Base-by-base conservation (phyloP, 2,888 invertebrate genomes). In the Caenorhabditis imperialis region DNA sequence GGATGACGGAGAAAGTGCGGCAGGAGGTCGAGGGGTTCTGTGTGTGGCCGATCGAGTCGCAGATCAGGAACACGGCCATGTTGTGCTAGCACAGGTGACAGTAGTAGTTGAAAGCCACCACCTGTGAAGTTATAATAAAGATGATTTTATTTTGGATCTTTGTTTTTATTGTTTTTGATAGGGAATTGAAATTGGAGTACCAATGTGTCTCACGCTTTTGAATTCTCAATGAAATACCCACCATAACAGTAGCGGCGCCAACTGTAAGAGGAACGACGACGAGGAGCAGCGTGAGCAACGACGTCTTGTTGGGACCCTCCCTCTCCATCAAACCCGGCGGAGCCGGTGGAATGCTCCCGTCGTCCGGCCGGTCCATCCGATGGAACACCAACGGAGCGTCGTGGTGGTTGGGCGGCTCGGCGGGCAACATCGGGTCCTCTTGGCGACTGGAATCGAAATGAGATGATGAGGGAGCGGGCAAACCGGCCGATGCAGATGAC, bases 51-150 rank as follows among this genome's bases (percentile, higher is more conserved):
- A 40, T 70, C n/a, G 63, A 54, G n/a, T 55, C 77, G 22, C 80
- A 82, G 27, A 78, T 79, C 25, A 45, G 77, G 14, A 35, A 58
- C 10, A 62, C 62, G n/a, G 62, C 42, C 35, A 72, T 72, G 72
- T 51, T 72, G 38, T 72, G 72, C 50, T 79, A 84, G 60, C 84
- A 82, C 33, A 87, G 77, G 74, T 87, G 86, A 72, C 87, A 87
- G 80, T 87, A 87, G 75, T 86, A 88, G 73, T 87, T 87, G 79
- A 86, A 80, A 6, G 86, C 82, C 20, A 87, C 86, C 7, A 87
- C 84, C 77, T 82, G 62, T 30, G 80, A 67, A 42, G 25, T 30
- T 18, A n/a, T 47, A 18, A 44, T 16, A 3, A 50, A 60, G 23
- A 20, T 35, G 2, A 27, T 14, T 60, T 7, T 48, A n/a, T n/a